Conservation (phyloP, 1,140 invertebrate genomes). For the Pollicipes pollicipes region DNA sequence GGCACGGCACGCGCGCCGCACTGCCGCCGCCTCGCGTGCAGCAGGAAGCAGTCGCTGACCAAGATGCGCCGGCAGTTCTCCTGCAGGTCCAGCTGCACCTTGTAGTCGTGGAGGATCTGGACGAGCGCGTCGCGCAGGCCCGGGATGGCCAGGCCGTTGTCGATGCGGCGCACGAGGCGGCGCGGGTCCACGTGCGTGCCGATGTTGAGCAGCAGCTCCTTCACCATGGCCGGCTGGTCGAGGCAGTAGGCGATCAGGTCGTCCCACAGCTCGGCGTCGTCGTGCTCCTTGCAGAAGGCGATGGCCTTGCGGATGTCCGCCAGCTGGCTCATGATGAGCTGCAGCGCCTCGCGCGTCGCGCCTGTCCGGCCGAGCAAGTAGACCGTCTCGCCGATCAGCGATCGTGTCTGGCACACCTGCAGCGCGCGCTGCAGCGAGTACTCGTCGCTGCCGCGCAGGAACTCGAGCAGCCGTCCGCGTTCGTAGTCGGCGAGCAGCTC, state of each 20-base stretch:
- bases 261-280: slow-evolving; percentile 85
- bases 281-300: slow-evolving; percentile 89
- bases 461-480: slow-evolving; percentile 62
- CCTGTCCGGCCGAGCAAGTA: slow-evolving; percentile 86
- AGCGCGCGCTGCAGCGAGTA: slow-evolving; percentile 83
- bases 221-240: slow-evolving; percentile 65
- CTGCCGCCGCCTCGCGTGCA: not conserved
- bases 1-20: not conserved
- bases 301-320: slow-evolving; percentile 84
- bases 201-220: slow-evolving; percentile 54
- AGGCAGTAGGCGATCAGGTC: slow-evolving; percentile 78
- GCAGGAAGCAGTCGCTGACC: not conserved
- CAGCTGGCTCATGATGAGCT: slow-evolving; percentile 69
- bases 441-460: slow-evolving; percentile 68
- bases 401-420: slow-evolving; percentile 60
- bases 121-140: slow-evolving; percentile 75
- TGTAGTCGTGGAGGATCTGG: slow-evolving; percentile 91
- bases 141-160: slow-evolving; percentile 62
- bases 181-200: slow-evolving; percentile 81
- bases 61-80: not conserved
- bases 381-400: slow-evolving; percentile 76
- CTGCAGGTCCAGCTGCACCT: slow-evolving; percentile 55
- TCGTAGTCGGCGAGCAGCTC: slow-evolving; percentile 77
- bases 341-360: slow-evolving; percentile 72
- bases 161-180: slow-evolving; percentile 66